Conservation (phyloP, 2,888 invertebrate species). For the Hypsopygia costalis region DNA sequence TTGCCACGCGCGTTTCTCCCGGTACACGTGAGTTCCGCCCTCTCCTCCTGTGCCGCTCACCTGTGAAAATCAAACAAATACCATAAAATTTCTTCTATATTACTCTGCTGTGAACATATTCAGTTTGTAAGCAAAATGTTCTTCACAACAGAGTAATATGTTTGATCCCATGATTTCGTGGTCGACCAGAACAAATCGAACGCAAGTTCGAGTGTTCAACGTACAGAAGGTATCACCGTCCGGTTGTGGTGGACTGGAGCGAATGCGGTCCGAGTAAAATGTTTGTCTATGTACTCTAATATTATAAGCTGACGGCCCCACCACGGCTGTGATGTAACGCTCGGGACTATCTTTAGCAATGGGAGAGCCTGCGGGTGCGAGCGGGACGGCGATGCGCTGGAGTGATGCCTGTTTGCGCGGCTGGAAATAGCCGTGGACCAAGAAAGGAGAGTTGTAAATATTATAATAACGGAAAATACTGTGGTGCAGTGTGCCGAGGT, state of each 20-base stretch:
- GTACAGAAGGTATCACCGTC: constrained; percentile 58
- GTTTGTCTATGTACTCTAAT: constrained; percentile 77
- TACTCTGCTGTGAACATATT: not conserved
- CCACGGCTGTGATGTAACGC: constrained; percentile 75
- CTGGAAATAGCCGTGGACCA: constrained; percentile 82
- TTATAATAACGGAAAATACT: constrained; percentile 76
- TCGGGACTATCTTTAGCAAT: constrained; percentile 68
- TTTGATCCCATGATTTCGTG: constrained; percentile 7
- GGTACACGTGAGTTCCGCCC: constrained; percentile 82
- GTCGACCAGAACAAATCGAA: constrained; percentile 25
- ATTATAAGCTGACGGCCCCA: constrained; percentile 76
- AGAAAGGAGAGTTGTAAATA: constrained; percentile 82
- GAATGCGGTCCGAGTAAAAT: constrained; percentile 75
- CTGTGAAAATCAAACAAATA: constrained; percentile 31
- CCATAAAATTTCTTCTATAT: not conserved
- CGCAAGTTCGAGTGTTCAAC: constrained; percentile 33
- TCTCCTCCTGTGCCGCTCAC: constrained; percentile 67
- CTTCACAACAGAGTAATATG: not conserved
- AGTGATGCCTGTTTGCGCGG: constrained; percentile 51
- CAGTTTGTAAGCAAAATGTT: not conserved
- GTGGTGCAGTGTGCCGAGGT: constrained; percentile 80
- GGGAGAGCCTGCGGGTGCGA: constrained; percentile 46
- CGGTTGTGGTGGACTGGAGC: constrained; percentile 59
- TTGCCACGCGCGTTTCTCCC: constrained; percentile 80
- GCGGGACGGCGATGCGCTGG: constrained; percentile 57